A percentile compares a stretch with the other conserved stretches of the same genome.
These are phyloP conservation scores for Lophius americanus DNA, from an alignment of 2,797 vertebrate species.

Conservation along the genomic window DNA sequence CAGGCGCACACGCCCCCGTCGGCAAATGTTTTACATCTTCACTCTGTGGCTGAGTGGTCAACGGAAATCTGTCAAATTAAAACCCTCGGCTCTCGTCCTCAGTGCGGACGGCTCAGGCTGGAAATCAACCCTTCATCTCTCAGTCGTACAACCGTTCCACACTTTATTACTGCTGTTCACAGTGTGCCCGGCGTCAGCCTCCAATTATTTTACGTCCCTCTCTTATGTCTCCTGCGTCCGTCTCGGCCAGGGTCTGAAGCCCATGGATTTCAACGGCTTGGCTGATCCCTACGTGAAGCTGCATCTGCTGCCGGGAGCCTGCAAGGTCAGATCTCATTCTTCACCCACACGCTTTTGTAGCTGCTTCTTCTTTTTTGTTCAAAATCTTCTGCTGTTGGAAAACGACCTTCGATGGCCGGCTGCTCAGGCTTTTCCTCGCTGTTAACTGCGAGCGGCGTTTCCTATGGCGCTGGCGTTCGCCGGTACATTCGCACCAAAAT, in stretches of 20 bases:
- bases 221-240: conserved; percentile 11
- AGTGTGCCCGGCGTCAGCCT: neutral
- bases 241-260: conserved; percentile 86
- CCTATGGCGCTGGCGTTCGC: conserved; percentile 10
- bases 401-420: conserved; percentile 1
- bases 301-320: conserved; percentile 90
- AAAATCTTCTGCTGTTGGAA: neutral
- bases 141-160: conserved; percentile 1
- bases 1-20: neutral
- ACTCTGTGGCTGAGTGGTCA: neutral
- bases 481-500: conserved; percentile 9
- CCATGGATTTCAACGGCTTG: conserved; percentile 93
- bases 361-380: too few relatives aligned
- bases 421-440: conserved; percentile 6
- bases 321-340: conserved; percentile 82
- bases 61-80: conserved; percentile 19
- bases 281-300: conserved; percentile 93
- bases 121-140: conserved; percentile 20
- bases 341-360: too few relatives aligned
- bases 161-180: conserved; percentile 2
- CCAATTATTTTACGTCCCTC: neutral
- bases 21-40: neutral
- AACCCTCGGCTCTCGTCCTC: neutral
- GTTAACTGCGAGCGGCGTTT: conserved; percentile 1
- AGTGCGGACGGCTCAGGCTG: conserved; percentile 10